Base-by-base conservation (phyloP, 2,113 vertebrate species). In the Telmatochromis brichardi region DNA sequence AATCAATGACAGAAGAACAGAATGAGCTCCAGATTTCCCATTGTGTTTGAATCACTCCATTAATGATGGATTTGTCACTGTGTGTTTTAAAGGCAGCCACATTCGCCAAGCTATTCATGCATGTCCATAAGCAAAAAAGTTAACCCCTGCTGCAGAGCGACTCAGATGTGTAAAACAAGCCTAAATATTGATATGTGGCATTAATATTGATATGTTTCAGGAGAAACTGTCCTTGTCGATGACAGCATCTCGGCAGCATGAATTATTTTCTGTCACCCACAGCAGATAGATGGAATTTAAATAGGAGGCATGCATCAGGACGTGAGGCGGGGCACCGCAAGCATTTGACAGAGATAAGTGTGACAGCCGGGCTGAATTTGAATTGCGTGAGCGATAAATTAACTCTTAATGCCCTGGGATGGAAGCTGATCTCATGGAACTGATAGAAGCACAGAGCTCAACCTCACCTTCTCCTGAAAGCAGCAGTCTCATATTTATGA, bases 261-360 rank as follows among this genome's bases (percentile, higher is more conserved):
- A 93, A 89, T 93, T 84, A 92, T 90, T 92, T 85, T 19, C 87
- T 90, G 84, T 90, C 93, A 91, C 86, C 90, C 82, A n/a, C 14
- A 93, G 35, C 82, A 84, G 91, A 96, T 88, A 60, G 93, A 93
- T 93, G 82, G 84, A 88, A 86, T 93, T 94, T 93, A 94, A 95
- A 93, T 90, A 84, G 92, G 89, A 85, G 55, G 88, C 92, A 83
- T 90, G 87, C 88, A 92, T 95, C 89, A 92, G 51, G 85, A 58
- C 3, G 21, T 17, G 84, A 86, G 91, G 84, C 76, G 83, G 47
- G 53, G n/a, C 28, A 45, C 42, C 19, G 40, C 21, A 3, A 80
- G 76, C 53, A 19, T 65, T 37, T 85, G 93, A 93, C 93, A 85
- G 50, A 93, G 93, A 93, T 78, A 53, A 93, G 91, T 86, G 89